phyloP scores from a whole-genome alignment of 2,888 invertebrate genomes.

The Lepidocyrtoides sp. region DNA sequence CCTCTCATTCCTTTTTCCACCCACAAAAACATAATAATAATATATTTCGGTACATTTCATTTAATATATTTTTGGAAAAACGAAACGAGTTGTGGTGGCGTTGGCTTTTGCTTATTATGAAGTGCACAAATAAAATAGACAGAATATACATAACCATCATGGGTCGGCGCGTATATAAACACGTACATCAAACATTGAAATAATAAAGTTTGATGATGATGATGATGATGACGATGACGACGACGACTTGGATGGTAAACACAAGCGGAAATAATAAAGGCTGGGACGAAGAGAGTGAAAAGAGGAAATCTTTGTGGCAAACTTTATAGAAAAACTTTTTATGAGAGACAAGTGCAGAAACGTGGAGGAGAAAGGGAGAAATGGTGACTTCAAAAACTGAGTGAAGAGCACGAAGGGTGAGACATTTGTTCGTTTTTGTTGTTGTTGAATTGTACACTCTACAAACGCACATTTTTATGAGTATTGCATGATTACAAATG shows the following conservation, averaged over 20 bases:
- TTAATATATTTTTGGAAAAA: conserved; percentile 39
- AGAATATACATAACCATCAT: conserved; percentile 12
- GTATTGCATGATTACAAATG: conserved; percentile 28
- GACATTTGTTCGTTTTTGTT: conserved; percentile 17
- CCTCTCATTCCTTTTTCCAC: neutral
- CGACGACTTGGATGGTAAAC: conserved; percentile 46
- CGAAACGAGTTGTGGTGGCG: conserved; percentile 29
- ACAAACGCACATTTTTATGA: neutral
- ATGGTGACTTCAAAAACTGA: conserved; percentile 51
- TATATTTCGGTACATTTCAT: conserved; percentile 58
- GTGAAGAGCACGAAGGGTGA: conserved; percentile 6
- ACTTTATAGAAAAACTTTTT: conserved; percentile 60
- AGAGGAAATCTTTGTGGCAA: conserved; percentile 75
- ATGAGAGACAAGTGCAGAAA: conserved; percentile 51
- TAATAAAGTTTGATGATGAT: conserved; percentile 4
- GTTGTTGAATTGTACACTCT: neutral
- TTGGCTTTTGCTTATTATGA: conserved; percentile 45
- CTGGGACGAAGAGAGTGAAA: conserved; percentile 67
- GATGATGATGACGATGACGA: conserved; percentile 26
- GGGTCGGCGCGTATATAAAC: conserved; percentile 33
- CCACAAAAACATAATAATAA: neutral
- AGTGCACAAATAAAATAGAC: neutral
- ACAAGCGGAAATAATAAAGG: conserved; percentile 67
- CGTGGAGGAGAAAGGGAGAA: conserved; percentile 8
- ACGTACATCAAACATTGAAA: conserved; percentile 5